phyloP scores from a whole-genome alignment of 2,113 vertebrate species.

The Sebastes schlegelii region DNA sequence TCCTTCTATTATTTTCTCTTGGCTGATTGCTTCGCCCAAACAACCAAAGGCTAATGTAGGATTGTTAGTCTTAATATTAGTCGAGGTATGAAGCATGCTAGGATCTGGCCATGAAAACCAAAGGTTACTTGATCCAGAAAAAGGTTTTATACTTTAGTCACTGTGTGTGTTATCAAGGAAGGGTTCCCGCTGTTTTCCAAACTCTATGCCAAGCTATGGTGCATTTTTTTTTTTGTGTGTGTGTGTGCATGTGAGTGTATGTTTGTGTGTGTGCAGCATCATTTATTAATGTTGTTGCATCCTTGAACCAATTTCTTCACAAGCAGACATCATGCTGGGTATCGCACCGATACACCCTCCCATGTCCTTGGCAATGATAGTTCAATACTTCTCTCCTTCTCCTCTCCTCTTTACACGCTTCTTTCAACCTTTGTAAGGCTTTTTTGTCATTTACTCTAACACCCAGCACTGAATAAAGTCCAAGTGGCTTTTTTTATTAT shows the following conservation, averaged over 20 bases:
- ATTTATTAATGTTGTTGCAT: constrained; percentile 69
- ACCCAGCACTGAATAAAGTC: background rate
- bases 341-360: constrained; percentile 37
- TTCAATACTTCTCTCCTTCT: constrained; percentile 37
- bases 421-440: constrained; percentile 1
- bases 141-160: constrained; percentile 8
- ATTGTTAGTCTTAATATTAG: constrained; percentile 24
- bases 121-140: constrained; percentile 49
- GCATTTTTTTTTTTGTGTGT: background rate
- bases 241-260: constrained; percentile 26
- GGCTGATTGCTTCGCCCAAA: background rate
- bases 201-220: background rate
- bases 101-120: constrained; percentile 28
- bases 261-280: constrained; percentile 41
- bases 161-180: constrained; percentile 17
- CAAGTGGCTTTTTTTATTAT: background rate
- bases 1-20: background rate
- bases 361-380: constrained; percentile 51
- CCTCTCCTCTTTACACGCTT: constrained; percentile 2
- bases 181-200: constrained; percentile 35
- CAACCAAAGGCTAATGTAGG: constrained; percentile 6
- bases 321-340: constrained; percentile 52
- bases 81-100: background rate
- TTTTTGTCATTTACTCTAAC: constrained; percentile 16
- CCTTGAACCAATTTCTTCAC: constrained; percentile 67